These are phyloP conservation scores for Lordiphosa fenestrarum DNA, from an alignment of 2,888 invertebrate genomes.

Conservation along the genomic window DNA sequence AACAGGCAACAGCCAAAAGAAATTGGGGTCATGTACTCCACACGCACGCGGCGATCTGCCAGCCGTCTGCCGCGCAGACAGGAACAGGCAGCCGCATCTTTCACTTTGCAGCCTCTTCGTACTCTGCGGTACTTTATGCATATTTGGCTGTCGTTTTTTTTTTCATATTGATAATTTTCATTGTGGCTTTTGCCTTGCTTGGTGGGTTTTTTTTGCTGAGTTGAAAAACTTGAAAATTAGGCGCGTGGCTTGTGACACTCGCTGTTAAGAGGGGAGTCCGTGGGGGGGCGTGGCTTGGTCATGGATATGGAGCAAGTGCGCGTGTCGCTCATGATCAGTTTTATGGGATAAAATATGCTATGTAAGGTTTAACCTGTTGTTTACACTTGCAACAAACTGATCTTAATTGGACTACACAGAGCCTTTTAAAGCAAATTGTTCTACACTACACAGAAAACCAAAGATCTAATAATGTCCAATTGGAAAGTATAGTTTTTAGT, in stretches of 20 bases:
- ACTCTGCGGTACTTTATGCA: constrained; percentile 30
- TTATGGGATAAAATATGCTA: neutral
- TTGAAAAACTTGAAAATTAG: constrained; percentile 37
- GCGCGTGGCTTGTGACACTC: constrained; percentile 28
- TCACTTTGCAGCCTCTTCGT: constrained; percentile 23
- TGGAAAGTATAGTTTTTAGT: too few species aligned
- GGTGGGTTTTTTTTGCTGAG: constrained; percentile 6
- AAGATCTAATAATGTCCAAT: too few species aligned
- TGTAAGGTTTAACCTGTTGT: too few species aligned
- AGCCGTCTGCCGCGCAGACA: constrained; percentile 17
- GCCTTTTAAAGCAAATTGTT: too few species aligned
- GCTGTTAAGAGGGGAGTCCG: neutral
- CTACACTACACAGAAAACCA: too few species aligned
- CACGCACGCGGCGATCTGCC: constrained; percentile 38
- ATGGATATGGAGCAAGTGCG: constrained; percentile 17
- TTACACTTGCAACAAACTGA: too few species aligned
- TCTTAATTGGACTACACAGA: too few species aligned
- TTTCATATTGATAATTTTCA: constrained; percentile 6
- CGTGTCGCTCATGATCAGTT: constrained; percentile 7
- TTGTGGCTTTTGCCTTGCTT: constrained; percentile 1
- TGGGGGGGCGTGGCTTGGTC: constrained; percentile 22
- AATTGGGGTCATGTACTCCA: constrained; percentile 71
- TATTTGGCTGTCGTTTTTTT: constrained; percentile 15
- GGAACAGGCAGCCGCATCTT: constrained; percentile 33
- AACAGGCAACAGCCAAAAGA: constrained; percentile 48